Base-by-base conservation (phyloP, 2,113 vertebrate species). In the Dipodomys merriami region DNA sequence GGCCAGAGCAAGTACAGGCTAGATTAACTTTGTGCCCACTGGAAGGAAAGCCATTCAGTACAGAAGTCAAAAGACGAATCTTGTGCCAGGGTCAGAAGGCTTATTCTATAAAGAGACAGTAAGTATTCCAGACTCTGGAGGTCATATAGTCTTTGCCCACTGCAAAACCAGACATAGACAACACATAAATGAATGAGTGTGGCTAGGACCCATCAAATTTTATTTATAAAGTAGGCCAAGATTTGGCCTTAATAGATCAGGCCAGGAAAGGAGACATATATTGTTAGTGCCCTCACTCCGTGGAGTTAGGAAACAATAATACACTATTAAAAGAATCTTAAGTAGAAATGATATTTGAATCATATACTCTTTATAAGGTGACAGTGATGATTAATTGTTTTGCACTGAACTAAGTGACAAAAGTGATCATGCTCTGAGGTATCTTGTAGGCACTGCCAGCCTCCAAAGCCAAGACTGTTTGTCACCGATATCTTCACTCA, bases 301-400 rank as follows among this genome's bases (percentile, higher is more conserved):
- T 20, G 4, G 39, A 87, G 60, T 87, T 30, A 88, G 77, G 39
- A 87, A 96, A 91, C 11, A 73, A 69, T 6, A 71, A 79, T 53
- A 39, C 25, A 83, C 39, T 91, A 65, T 67, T 81, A 60, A 78
- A 93, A 86, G 7, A 57, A 9, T 90, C 22, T 74, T 86, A 57
- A 2, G 4, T 44, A 76, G 16, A 87, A 86, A 39, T 77, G 29
- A 77, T 57, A 83, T 57, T 39, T 93, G 73, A 27, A 35, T 91
- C 60, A 83, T 25, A 10, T 23, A 65, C 13, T 68, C 16, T 57
- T 19, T 79, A 62, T 68, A 35, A 72, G 68, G 19, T 18, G 10
- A 68, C 60, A 88, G 71, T 86, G 93, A 88, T 88, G 77, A 89
- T 22, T 87, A 68, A 88, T 35, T 68, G 83, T 78, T 64, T 27